Conservation (phyloP, 2,113 vertebrate genomes). For the Grammomys surdaster region DNA sequence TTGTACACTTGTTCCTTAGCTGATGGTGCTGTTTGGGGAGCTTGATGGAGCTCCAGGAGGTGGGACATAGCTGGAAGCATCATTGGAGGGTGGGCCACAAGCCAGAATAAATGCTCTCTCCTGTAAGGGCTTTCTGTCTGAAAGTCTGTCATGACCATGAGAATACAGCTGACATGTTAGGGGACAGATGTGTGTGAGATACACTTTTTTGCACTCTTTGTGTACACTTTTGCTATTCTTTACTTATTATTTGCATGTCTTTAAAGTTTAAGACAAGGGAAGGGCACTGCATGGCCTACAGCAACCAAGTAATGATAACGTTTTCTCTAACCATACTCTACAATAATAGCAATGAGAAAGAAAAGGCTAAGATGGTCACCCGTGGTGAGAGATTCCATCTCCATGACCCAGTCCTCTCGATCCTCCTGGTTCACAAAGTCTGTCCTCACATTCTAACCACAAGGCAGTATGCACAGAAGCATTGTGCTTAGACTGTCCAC, state of each 20-base stretch:
- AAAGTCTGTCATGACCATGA: not conserved
- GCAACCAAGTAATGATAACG: not conserved
- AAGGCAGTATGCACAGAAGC: accelerated
- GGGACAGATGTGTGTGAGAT: not conserved
- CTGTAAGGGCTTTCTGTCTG: not conserved
- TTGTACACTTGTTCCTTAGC: not conserved
- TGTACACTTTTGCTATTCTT: not conserved
- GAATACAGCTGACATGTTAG: not conserved
- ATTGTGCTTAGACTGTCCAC: not conserved
- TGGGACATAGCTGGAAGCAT: not conserved
- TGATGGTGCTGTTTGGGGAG: not conserved
- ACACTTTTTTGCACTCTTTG: not conserved
- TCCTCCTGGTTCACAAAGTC: not conserved
- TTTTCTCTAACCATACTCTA: not conserved
- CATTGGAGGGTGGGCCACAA: not conserved
- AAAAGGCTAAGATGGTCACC: not conserved
- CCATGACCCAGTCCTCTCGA: accelerated
- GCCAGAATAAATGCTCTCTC: not conserved
- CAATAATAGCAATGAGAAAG: not conserved
- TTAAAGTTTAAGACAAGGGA: conserved; percentile 18
- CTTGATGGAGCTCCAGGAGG: too few species aligned
- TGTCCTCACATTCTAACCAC: too few species aligned
- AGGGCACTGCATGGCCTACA: not conserved
- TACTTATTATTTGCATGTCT: not conserved
- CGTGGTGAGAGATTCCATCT: too few species aligned